These are phyloP conservation scores for Loxodonta africana DNA, from an alignment of 2,113 vertebrate species.

Conservation along the genomic window DNA sequence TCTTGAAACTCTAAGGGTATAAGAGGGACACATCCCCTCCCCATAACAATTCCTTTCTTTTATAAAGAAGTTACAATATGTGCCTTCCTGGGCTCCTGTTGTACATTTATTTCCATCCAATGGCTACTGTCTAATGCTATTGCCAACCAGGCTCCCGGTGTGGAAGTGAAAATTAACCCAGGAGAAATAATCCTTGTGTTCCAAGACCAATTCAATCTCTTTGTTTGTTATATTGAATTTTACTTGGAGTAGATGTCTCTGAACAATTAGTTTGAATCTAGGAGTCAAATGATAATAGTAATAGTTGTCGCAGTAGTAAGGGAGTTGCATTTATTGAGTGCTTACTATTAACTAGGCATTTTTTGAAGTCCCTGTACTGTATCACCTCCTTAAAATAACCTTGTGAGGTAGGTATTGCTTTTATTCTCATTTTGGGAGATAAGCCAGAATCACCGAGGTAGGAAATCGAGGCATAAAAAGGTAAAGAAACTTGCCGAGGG, in stretches of 20 bases:
- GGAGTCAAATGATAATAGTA: not conserved
- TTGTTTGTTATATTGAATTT: not conserved
- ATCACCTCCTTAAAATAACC: not conserved
- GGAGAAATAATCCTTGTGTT: not conserved
- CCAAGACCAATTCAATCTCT: not conserved
- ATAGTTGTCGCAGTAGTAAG: not conserved
- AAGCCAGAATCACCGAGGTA: not conserved
- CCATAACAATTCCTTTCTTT: not conserved
- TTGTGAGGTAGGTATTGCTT: not conserved
- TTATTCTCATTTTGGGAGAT: not conserved
- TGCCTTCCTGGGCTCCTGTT: not conserved
- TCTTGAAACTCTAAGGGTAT: not conserved
- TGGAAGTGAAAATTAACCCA: not conserved
- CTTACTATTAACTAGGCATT: not conserved
- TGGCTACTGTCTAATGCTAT: not conserved
- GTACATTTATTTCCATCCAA: not conserved
- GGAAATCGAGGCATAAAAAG: not conserved
- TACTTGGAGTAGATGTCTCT: not conserved
- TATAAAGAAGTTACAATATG: not conserved
- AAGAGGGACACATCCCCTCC: not conserved
- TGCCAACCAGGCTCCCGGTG: not conserved
- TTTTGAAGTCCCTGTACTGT: not conserved
- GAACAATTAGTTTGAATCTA: slow-evolving; percentile 10
- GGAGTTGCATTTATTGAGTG: not conserved
- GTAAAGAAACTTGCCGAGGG: not conserved